A percentile compares a stretch with the other conserved stretches of the same genome.
Evolutionary conservation across 1,140 invertebrate species (phyloP).

Genomic region (Triops cancriformis): DNA sequence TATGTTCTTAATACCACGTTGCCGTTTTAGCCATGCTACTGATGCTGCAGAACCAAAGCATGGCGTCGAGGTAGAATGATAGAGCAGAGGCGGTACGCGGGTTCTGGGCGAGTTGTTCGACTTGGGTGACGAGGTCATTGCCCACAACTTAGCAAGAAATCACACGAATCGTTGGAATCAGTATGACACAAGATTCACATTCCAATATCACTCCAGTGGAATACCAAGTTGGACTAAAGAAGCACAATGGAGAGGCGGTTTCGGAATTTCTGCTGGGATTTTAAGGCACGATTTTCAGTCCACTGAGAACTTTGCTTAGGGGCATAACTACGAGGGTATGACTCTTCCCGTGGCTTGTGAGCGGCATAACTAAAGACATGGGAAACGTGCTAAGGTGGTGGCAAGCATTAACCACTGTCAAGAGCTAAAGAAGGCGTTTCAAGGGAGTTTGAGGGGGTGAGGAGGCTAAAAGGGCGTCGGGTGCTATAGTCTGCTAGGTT

Average conservation of each 20-base stretch:
- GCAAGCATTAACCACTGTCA: not conserved
- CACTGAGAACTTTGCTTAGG: not conserved
- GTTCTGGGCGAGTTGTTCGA: not conserved
- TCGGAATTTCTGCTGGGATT: not conserved
- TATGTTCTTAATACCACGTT: not conserved
- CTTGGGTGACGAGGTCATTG: not conserved
- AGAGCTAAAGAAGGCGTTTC: not conserved
- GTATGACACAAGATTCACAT: too few species aligned
- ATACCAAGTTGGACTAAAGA: too few species aligned
- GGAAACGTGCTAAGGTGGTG: not conserved
- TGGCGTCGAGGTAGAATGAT: not conserved
- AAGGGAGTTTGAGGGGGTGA: not conserved
- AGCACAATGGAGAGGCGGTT: too few species aligned
- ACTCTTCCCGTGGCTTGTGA: conserved; percentile 1
- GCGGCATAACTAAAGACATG: not conserved
- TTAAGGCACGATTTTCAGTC: not conserved
- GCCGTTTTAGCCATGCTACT: not conserved
- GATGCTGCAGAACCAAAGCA: conserved; percentile 5
- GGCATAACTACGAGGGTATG: not conserved
- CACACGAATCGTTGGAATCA: too few species aligned
- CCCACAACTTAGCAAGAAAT: not conserved
- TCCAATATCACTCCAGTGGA: too few species aligned
- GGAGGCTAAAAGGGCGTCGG: not conserved
- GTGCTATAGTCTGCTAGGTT: not conserved
- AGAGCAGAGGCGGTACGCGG: not conserved